phyloP scores from a whole-genome alignment of 2,888 invertebrate species.

The Acleris sparsana region DNA sequence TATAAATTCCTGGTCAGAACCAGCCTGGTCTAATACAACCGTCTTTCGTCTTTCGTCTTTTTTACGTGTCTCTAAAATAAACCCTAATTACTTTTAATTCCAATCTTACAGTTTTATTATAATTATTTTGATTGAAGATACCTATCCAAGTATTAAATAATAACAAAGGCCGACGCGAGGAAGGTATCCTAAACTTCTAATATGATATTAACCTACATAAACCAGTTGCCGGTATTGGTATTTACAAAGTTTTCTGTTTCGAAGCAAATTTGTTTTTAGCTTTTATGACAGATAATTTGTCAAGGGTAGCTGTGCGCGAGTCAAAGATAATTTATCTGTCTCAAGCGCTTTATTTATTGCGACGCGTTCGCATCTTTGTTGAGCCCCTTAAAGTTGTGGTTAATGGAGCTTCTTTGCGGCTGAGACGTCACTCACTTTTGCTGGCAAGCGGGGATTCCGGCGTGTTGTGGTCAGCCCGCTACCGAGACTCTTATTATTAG shows the following conservation, averaged over 20 bases:
- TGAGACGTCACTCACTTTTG: conserved; percentile 67
- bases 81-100: too few relatives aligned
- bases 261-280: conserved; percentile 78
- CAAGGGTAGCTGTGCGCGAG: conserved; percentile 75
- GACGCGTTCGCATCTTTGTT: conserved; percentile 75
- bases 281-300: conserved; percentile 82
- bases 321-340: conserved; percentile 83
- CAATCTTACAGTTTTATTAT: too few relatives aligned
- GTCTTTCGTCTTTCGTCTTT: too few relatives aligned
- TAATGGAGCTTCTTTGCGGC: conserved; percentile 77
- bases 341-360: conserved; percentile 81
- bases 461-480: conserved; percentile 56
- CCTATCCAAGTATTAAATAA: not conserved
- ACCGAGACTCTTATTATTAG: conserved; percentile 58
- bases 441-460: conserved; percentile 39
- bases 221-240: conserved; percentile 61
- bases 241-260: conserved; percentile 74
- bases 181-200: conserved; percentile 9
- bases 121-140: not conserved
- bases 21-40: too few relatives aligned
- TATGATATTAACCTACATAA: conserved; percentile 46
- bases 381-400: conserved; percentile 78
- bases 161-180: not conserved
- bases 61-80: too few relatives aligned
- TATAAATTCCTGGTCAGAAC: too few relatives aligned